Percentiles rank a stretch among this genome's conserved stretches.
phyloP scores from a whole-genome alignment of 2,113 vertebrate species.

The Neoarius graeffei region DNA sequence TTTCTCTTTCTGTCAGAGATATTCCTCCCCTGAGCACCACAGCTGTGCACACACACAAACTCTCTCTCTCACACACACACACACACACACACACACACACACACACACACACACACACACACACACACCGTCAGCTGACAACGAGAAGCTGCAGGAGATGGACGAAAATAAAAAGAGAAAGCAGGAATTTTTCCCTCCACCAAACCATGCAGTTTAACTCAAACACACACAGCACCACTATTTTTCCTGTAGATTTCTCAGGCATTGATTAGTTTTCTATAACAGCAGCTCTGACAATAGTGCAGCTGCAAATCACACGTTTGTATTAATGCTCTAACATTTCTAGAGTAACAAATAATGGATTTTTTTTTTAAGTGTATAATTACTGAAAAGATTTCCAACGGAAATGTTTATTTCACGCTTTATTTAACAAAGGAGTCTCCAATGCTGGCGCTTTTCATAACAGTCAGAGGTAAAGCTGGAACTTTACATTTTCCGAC shows the following conservation, averaged over 20 bases:
- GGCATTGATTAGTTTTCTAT: background rate
- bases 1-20: conserved; percentile 16
- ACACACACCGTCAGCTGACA: conserved; percentile 57
- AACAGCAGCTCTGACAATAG: too few relatives aligned
- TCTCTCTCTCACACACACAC: background rate
- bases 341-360: background rate
- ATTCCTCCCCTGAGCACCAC: conserved; percentile 45
- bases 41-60: conserved; percentile 51
- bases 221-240: background rate
- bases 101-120: background rate
- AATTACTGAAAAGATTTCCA: background rate
- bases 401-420: background rate
- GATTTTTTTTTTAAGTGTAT: background rate
- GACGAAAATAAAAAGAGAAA: conserved; percentile 6
- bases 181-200: conserved; percentile 27
- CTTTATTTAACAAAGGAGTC: background rate
- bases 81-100: background rate
- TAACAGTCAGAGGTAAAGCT: background rate
- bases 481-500: background rate
- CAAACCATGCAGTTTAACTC: conserved; percentile 5
- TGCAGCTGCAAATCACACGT: background rate
- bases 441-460: background rate
- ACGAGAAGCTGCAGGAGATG: conserved; percentile 43
- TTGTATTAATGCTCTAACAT: background rate
- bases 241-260: background rate